phyloP scores from a whole-genome alignment of 2,113 vertebrate species.

The Boulengeromyrus knoepffleri region DNA sequence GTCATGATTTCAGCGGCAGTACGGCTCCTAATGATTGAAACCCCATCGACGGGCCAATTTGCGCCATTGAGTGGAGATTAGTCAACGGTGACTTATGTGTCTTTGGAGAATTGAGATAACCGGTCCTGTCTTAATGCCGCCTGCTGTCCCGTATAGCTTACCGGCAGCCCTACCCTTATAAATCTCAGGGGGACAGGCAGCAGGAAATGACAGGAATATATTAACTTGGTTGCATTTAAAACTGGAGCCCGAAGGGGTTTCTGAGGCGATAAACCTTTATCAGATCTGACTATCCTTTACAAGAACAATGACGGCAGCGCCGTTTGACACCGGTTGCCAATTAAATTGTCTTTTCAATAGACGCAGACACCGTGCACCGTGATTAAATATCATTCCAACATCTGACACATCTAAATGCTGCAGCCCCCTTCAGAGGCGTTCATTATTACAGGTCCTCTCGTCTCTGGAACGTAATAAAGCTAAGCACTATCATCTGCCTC shows the following conservation, averaged over 20 bases:
- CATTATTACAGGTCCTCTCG: not conserved
- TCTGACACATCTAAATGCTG: not conserved
- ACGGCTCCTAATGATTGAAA: conserved; percentile 34
- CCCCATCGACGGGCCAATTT: conserved; percentile 44
- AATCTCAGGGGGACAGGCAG: not conserved
- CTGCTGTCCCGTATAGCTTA: not conserved
- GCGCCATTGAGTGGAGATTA: conserved; percentile 36
- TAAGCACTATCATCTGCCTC: not conserved
- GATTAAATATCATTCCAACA: conserved; percentile 4
- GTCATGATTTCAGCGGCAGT: conserved; percentile 46
- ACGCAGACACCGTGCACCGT: not conserved
- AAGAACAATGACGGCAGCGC: not conserved
- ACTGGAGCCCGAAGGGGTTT: not conserved
- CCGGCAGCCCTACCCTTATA: not conserved
- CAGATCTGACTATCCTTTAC: not conserved
- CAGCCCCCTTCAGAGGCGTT: not conserved
- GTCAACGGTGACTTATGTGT: conserved; percentile 11
- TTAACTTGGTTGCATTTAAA: not conserved
- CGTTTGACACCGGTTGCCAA: not conserved
- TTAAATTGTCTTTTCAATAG: conserved; percentile 4
- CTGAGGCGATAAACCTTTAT: not conserved
- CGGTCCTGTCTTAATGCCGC: conserved; percentile 2
- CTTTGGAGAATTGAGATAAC: conserved; percentile 14
- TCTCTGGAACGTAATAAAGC: not conserved
- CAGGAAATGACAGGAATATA: conserved; percentile 10